Base-by-base conservation (phyloP, 2,888 invertebrate genomes). In the Pollenia labialis region DNA sequence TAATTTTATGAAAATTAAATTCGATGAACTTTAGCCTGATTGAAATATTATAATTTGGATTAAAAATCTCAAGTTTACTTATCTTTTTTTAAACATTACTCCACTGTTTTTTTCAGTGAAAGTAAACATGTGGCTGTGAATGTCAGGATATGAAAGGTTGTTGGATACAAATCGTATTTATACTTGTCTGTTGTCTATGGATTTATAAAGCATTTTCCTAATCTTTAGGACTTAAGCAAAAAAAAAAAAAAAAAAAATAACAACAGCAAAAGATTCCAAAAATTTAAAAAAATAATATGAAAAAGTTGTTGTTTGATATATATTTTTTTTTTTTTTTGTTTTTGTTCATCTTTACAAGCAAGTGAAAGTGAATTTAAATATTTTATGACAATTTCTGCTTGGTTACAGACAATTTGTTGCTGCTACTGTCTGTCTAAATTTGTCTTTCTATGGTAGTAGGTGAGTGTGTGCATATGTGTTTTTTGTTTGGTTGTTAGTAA, bases 351-450 rank as follows among this genome's bases (percentile, higher is more conserved):
- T 32, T 64, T 75, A 58, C 40, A 46, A 54, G 62, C 72, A 72
- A 88, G 64, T 83, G 87, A 88, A 88, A 88, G 88, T 88, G 82
- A 88, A 83, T 88, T 88, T 88, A 68, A 88, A 88, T 88, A 88
- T 88, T 88, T 88, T 83, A 87, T 88, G 85, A 88, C 85, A 87
- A 85, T 85, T 87, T 87, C 77, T 83, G 87, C 75, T 85, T 83
- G 81, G 81, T 83, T 85, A 75, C 88, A 83, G 81, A 71, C 85
- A 83, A 88, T 85, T 85, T 86, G 88, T 77, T 82, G 77, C 58
- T 79, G 77, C 58, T 48, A 68, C 62, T 85, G 69, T 62, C 18
- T 74, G 11, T 64, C 32, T 14, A n/a, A 1, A 44, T 58, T 44
- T 42, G 14, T 16, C 42, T 54, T 32, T 32, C 50, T 52, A 6